Conservation (phyloP, 1,140 invertebrate genomes). For the Hyposmocoma kahamanoa region DNA sequence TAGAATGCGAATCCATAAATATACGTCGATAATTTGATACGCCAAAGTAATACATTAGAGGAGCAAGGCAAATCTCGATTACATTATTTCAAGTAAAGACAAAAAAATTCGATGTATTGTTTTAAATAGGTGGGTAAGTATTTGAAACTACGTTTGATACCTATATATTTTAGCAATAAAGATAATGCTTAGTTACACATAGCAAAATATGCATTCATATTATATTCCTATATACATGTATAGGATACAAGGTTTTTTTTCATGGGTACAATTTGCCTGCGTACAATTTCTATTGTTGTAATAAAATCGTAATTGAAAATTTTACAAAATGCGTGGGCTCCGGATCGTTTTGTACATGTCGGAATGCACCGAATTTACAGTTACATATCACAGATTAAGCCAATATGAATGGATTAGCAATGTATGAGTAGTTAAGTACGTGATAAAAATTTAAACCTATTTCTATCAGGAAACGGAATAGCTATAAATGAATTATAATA, state of each 20-base stretch:
- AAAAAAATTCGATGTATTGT: too few relatives aligned
- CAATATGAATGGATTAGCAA: constrained; percentile 51
- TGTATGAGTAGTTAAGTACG: constrained; percentile 25
- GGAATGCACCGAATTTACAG: constrained; percentile 44
- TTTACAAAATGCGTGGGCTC: background rate
- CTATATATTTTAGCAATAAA: too few relatives aligned
- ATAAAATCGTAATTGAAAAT: constrained; percentile 6
- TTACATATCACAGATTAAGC: constrained; percentile 67
- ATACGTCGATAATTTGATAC: too few relatives aligned
- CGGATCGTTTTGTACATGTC: background rate
- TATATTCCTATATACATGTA: background rate
- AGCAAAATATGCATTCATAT: background rate
- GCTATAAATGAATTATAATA: too few relatives aligned
- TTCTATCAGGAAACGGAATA: too few relatives aligned
- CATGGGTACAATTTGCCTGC: background rate
- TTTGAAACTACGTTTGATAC: too few relatives aligned
- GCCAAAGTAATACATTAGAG: too few relatives aligned
- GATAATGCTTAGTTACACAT: background rate
- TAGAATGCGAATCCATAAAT: too few relatives aligned
- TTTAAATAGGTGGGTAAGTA: too few relatives aligned
- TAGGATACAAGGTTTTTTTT: background rate
- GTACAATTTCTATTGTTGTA: background rate
- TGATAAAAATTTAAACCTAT: constrained; percentile 3
- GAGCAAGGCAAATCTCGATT: too few relatives aligned
- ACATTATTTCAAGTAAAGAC: too few relatives aligned